Evolutionary conservation across 2,888 invertebrate species (phyloP).

Genomic region (Drosophila macrospina): DNA sequence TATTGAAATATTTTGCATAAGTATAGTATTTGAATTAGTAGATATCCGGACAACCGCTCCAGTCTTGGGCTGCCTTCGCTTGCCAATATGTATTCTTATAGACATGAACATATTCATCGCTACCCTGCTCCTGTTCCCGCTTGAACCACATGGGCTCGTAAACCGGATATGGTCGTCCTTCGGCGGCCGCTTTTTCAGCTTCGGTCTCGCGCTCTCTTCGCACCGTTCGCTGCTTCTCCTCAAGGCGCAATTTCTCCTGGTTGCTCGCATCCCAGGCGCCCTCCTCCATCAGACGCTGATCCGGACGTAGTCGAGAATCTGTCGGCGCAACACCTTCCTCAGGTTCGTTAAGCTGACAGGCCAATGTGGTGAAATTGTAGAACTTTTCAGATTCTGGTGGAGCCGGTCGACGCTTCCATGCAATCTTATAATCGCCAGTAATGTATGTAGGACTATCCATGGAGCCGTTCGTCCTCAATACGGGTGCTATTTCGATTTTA

Average conservation of each 20-base stretch:
- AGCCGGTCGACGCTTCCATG: slow-evolving; percentile 94
- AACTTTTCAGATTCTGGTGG: slow-evolving; percentile 90
- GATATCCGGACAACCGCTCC: slow-evolving; percentile 96
- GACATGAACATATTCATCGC: slow-evolving; percentile 90
- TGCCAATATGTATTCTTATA: slow-evolving; percentile 97
- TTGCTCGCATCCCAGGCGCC: slow-evolving; percentile 97
- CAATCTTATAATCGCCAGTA: slow-evolving; percentile 93
- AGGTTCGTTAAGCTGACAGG: slow-evolving; percentile 97
- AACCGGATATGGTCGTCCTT: slow-evolving; percentile 88
- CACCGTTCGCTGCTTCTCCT: slow-evolving; percentile 96
- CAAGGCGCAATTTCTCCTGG: slow-evolving; percentile 92
- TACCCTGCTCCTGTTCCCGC: slow-evolving; percentile 90
- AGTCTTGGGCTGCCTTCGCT: slow-evolving; percentile 94
- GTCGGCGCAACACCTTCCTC: slow-evolving; percentile 97
- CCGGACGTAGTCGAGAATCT: slow-evolving; percentile 96
- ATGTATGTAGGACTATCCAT: slow-evolving; percentile 95
- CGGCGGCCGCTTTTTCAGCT: slow-evolving; percentile 89
- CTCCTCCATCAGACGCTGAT: slow-evolving; percentile 99
- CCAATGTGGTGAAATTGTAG: slow-evolving; percentile 97
- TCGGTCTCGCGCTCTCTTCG: slow-evolving; percentile 92
- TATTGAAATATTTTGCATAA: slow-evolving; percentile 45
- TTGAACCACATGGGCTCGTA: slow-evolving; percentile 96
- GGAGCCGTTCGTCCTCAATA: slow-evolving; percentile 89
- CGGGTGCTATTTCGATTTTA: slow-evolving; percentile 97
- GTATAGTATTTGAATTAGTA: slow-evolving; percentile 71